Base-by-base conservation (phyloP, 1,140 invertebrate species). In the Luehdorfia chinensis region DNA sequence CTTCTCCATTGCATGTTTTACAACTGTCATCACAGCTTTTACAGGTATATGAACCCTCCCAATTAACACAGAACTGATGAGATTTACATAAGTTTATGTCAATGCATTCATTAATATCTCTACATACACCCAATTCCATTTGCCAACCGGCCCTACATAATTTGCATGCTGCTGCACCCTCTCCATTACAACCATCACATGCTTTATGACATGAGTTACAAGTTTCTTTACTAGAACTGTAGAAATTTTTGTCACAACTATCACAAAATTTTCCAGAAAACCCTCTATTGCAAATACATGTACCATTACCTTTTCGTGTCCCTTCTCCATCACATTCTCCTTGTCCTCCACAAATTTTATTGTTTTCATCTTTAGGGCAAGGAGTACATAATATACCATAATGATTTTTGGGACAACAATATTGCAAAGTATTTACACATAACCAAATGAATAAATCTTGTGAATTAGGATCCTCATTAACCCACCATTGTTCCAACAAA, bases 321-420 rank as follows among this genome's bases (percentile, higher is more conserved):
- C 98, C 97, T 54, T 92, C 91, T 36, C 98, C 98, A 90, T 97
- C 94, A 85, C 98, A 99, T 72, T 93, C 93, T 2, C 98, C 98
- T 89, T 96, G 96, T 7, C 92, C 94, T 84, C 77, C 91, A 85
- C 95, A 97, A 31, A 94, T 86, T 59, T 91, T 91, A 51, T 92
- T 89, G 12, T 91, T 91, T 54, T 88, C 92, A 30, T 95, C 95
- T 47, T 91, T 85, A 6, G 90, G 92, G 86, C 98, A 99, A 2
- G 91, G 90, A 6, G 75, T 75, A 87, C 98, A 99, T 2, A 92
- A 79, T 9, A 90, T 84, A 4, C 98, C 98, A 89, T 88, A 99
- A 55, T 96, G 95, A 59, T 93, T 90, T 30, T 92, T 87, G 1
- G 95, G 94, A 77, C 98, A 99, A 84, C 98, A 99, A 9, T 91